These are phyloP conservation scores for Hydrolagus affinis DNA, from an alignment of 2,113 vertebrate species.

Conservation along the genomic window DNA sequence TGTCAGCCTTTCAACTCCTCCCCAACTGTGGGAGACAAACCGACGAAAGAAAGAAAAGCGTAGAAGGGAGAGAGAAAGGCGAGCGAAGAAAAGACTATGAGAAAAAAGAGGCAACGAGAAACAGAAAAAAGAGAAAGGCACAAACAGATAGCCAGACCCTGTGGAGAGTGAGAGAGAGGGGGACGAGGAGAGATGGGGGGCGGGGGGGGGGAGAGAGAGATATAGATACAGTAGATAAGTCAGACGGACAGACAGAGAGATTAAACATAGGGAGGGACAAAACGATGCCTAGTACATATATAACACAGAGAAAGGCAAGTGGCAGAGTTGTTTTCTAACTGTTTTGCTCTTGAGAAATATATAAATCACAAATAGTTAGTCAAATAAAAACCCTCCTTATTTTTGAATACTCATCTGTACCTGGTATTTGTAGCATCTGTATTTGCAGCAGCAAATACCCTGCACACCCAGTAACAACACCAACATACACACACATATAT, in stretches of 20 bases:
- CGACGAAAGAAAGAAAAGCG: neutral
- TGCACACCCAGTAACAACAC: neutral
- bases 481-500: no score
- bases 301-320: slow-evolving; percentile 37
- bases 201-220: no score
- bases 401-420: neutral
- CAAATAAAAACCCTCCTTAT: neutral
- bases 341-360: neutral
- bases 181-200: neutral
- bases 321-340: slow-evolving; percentile 37
- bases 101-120: neutral
- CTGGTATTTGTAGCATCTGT: no score
- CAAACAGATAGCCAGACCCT: neutral
- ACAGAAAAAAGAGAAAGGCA: neutral
- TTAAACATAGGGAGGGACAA: slow-evolving; percentile 29
- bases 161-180: neutral
- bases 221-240: no score
- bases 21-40: neutral
- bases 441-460: neutral
- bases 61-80: neutral
- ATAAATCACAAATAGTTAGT: no score
- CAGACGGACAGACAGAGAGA: neutral
- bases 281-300: neutral
- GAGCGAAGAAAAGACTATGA: no score
- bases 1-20: neutral